Base-by-base conservation (phyloP, 2,797 vertebrate species). In the Cyclura pinguis region DNA sequence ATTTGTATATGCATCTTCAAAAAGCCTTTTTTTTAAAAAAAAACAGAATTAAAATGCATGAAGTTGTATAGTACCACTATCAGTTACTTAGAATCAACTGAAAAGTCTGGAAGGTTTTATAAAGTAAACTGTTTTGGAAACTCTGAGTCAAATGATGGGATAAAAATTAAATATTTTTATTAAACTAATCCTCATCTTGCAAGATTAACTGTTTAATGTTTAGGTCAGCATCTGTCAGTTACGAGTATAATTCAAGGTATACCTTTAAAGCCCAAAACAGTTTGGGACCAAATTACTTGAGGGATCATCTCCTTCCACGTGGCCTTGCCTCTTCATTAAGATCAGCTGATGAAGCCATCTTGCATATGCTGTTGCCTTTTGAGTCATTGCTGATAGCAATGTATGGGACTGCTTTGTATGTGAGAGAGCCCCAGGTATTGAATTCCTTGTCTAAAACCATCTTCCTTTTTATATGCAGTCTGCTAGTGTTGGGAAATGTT, bases 1-100 rank as follows among this genome's bases (percentile, higher is more conserved):
- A 82, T 84, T 29, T 10, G 80, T 80, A 27, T 52, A 89, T 57
- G 27, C 14, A 69, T 85, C 8, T 47, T 91, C 89, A 92, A 16
- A 77, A 59, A 20, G n/a, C 64, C 76, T 87, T 80, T 80, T 47
- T 47, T 47, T n/a, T n/a, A n/a, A 47, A 47, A n/a, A 22, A 62
- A 81, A 38, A 38, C 16, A 78, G 22, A 67, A 50, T 84, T 84
- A 67, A 29, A 64, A 84, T 32, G 6, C 29, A 10, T 62, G 55
- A 87, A 18, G 74, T 47, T 62, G 57, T 64, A 29, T 78, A 78
- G 9, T 78, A 78, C 38, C 32, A 59, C 62, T 64, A n/a, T 32
- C 18, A 27, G 6, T 69, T 69, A 52, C 27, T 81, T 55, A 18
- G 29, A 72, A 59, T 59, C 10, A 18, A 47, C 7, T 35, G n/a